Percentiles rank a stretch among this genome's conserved stretches.
Conservation (phyloP, 2,888 invertebrate species). For the Quadroppia sp. region DNA sequence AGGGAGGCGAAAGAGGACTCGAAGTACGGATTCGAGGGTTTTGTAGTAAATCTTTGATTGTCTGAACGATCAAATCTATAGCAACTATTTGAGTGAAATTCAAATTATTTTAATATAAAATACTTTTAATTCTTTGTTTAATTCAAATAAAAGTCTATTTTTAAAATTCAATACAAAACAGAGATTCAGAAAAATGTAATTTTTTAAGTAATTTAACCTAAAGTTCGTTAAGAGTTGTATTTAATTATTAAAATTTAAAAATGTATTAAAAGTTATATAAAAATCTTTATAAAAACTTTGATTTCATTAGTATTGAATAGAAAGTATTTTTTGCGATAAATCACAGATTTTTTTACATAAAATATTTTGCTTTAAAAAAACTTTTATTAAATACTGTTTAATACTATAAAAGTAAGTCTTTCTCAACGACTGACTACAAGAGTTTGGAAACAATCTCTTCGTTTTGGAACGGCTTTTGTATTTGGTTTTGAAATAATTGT, state of each 20-base stretch:
- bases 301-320: no score
- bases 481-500: conserved; percentile 30
- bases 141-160: not conserved
- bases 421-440: conserved; percentile 28
- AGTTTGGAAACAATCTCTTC: conserved; percentile 18
- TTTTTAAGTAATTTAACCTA: no score
- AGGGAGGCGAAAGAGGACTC: conserved; percentile 17
- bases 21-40: conserved; percentile 22
- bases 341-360: not conserved
- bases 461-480: conserved; percentile 9
- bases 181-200: no score
- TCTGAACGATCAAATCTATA: conserved; percentile 47
- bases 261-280: no score
- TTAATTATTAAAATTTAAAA: no score
- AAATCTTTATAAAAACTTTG: no score
- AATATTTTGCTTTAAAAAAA: not conserved
- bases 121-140: not conserved
- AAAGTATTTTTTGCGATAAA: no score
- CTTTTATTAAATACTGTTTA: not conserved
- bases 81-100: conserved; percentile 43
- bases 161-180: no score
- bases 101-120: not conserved
- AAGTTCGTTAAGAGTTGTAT: no score
- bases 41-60: conserved; percentile 43
- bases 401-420: conserved; percentile 8